Evolutionary conservation across 2,888 invertebrate genomes (phyloP).

Genomic region (Alsophila aescularia): DNA sequence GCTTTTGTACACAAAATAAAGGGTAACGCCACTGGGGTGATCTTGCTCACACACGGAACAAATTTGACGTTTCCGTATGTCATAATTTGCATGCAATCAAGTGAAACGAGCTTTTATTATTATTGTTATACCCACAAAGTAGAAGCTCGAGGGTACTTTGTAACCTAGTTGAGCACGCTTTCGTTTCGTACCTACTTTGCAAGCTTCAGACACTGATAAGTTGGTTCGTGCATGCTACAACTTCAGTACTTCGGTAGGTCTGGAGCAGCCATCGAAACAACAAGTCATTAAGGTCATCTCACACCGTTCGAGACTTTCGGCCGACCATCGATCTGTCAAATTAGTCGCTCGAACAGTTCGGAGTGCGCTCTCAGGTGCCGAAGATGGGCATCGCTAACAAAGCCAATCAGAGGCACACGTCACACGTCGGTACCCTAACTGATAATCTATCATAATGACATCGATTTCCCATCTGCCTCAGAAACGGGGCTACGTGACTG

Average conservation of each 20-base stretch:
- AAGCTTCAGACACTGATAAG: slow-evolving; percentile 19
- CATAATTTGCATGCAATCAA: slow-evolving; percentile 70
- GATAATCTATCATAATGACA: slow-evolving; percentile 83
- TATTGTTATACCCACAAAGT: slow-evolving; percentile 35
- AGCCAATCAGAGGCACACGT: slow-evolving; percentile 77
- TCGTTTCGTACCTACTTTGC: slow-evolving; percentile 21
- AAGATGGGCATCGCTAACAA: slow-evolving; percentile 76
- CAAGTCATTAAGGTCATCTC: slow-evolving; percentile 67
- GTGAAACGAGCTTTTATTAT: slow-evolving; percentile 48
- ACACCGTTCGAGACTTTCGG: slow-evolving; percentile 50
- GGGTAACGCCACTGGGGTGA: slow-evolving; percentile 60
- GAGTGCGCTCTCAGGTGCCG: slow-evolving; percentile 70
- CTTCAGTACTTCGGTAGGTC: slow-evolving; percentile 17
- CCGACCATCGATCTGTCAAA: slow-evolving; percentile 80
- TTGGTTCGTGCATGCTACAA: slow-evolving; percentile 13
- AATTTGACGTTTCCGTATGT: slow-evolving; percentile 63
- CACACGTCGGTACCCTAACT: slow-evolving; percentile 66
- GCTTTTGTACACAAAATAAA: slow-evolving; percentile 67
- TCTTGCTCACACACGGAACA: slow-evolving; percentile 54
- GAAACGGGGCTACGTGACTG: slow-evolving; percentile 57
- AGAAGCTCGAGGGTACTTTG: slow-evolving; percentile 27
- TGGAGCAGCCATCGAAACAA: slow-evolving; percentile 36
- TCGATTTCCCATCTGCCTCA: slow-evolving; percentile 80
- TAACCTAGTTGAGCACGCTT: slow-evolving; percentile 27
- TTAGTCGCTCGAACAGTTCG: slow-evolving; percentile 63